Base-by-base conservation (phyloP, 2,113 vertebrate species). In the Pyxicephalus adspersus region DNA sequence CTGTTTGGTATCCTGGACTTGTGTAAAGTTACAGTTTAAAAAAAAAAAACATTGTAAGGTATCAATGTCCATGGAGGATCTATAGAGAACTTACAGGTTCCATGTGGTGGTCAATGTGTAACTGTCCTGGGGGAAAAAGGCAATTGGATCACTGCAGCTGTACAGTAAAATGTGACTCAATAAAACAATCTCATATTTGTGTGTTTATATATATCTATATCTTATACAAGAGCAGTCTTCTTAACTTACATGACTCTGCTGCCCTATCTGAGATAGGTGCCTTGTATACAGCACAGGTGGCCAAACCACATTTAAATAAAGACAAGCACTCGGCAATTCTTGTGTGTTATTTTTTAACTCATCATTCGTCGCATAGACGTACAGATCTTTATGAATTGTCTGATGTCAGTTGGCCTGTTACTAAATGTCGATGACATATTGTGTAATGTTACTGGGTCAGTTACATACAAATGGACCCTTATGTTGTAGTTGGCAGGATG, bases 271-370 rank as follows among this genome's bases (percentile, higher is more conserved):
- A 81, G 79, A 81, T 81, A 54, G 79, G 80, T 18, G 28, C 54
- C 18, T 64, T 52, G 17, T 29, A 72, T 86, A 86, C 84, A 84
- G 83, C 83, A 78, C 84, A 84, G 29, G 84, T 72, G 85, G 9
- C 81, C 38, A 7, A 73, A 87, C 84, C 83, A 45, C 38, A 84
- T 38, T 68, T 85, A 4, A 64, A 61, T 19, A 18, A 74, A 1
- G 6, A 25, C 63, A 66, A 84, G 86, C 87, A 88, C 85, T 78
- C 78, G 67, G 64, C 31, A 64, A 71, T 16, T 15, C 51, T 29
- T 2, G 51, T 61, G 31, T 61, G 55, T 38, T n/a, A 31, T 60
- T 26, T 60, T 28, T 64, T 54, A 64, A 64, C 67, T 38, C 67
- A 0, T 28, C 34, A 55, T 9, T 19, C 28, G 20, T 50, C 64